Evolutionary conservation across 2,888 invertebrate species (phyloP), one percentile per base, ranked within the genome.

Genomic region (Drosophila glabriapex): DNA sequence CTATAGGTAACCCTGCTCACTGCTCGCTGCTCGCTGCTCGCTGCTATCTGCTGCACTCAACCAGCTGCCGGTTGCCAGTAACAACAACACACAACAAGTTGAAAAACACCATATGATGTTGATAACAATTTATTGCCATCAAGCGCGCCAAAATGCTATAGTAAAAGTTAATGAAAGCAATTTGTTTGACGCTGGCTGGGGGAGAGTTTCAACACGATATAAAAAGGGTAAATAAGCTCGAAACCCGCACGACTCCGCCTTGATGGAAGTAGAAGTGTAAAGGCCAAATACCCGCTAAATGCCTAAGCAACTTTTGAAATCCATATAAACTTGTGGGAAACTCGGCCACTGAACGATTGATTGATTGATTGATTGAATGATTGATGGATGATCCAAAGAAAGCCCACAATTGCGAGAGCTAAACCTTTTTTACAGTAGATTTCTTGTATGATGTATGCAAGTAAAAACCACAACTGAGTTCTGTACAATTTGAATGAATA

Each of bases 121-220:
- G 90, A 85, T 85, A 85, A 88, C 85, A 85, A 85, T 85, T 89
- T 85, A 85, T 85, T 82, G 85, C 78, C 74, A 82, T 87, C 82
- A 77, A 82, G 85, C 73, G 76, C 78, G 76, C 88, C 83, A 86
- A 86, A 86, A 88, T 90, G 80, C 80, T 80, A 82, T 90, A 85
- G 78, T 90, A 88, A 88, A 90, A 90, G 85, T 86, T 86, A 86
- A 86, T 90, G 85, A 86, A 86, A 82, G 90, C 90, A 88, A 90
- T 86, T 80, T 90, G 88, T 86, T 85, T 82, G 64, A 43, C 77
- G 61, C 64, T 66, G 55, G 31, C 55, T 37, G 0, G 50, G 12
- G 25, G 25, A 19, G 66, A 74, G 66, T 65, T 78, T 54, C 71
- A 71, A 59, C 62, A 29, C 49, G 35, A 41, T 33, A 29, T 29